Evolutionary conservation across 2,888 invertebrate genomes (phyloP).

Genomic region (Yponomeuta evonymella): DNA sequence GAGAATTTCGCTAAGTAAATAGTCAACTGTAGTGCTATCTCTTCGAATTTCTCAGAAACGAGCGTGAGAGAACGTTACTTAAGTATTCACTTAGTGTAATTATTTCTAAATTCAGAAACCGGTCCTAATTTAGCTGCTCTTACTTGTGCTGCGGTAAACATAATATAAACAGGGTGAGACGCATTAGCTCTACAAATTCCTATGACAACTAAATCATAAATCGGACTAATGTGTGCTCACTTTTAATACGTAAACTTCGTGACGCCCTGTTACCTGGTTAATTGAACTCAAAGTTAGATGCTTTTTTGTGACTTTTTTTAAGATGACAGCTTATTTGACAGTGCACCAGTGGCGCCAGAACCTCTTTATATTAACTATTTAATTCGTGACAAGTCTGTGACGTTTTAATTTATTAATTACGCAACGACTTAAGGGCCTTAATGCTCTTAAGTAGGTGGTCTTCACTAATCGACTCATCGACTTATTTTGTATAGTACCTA

Average conservation of each 20-base stretch:
- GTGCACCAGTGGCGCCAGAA: constrained; percentile 6
- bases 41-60: too few relatives aligned
- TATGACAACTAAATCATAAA: constrained; percentile 43
- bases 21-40: too few relatives aligned
- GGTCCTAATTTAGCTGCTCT: too few relatives aligned
- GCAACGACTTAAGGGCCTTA: not conserved
- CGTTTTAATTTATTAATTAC: constrained; percentile 12
- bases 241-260: not conserved
- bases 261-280: not conserved
- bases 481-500: too few relatives aligned
- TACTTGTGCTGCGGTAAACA: too few relatives aligned
- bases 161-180: too few relatives aligned
- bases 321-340: not conserved
- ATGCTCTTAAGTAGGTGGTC: not conserved
- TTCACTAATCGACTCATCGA: not conserved
- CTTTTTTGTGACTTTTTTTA: not conserved
- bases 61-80: too few relatives aligned
- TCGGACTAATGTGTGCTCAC: constrained; percentile 30
- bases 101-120: too few relatives aligned
- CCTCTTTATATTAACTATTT: not conserved
- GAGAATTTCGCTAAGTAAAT: too few relatives aligned
- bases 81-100: too few relatives aligned
- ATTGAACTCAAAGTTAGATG: not conserved
- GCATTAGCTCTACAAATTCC: constrained; percentile 40
- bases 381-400: constrained; percentile 5